Evolutionary conservation across 2,113 vertebrate species (phyloP).

Genomic region (Zosterops japonicus): DNA sequence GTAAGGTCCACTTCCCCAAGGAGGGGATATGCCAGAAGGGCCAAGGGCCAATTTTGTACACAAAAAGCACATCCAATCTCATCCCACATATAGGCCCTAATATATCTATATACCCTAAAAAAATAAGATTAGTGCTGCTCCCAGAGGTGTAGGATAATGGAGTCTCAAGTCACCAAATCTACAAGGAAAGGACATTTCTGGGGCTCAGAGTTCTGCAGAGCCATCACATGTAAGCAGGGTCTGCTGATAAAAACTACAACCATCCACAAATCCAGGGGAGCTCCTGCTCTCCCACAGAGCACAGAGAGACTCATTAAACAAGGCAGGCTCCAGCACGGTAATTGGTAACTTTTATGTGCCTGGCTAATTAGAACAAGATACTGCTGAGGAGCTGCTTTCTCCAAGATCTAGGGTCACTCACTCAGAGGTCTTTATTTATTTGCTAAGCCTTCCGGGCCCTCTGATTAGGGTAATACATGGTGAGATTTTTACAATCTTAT

Average conservation of each 20-base stretch:
- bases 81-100: not conserved
- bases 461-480: slow-evolving; percentile 63
- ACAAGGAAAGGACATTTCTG: not conserved
- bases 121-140: not conserved
- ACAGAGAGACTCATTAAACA: slow-evolving; percentile 45
- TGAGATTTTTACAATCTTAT: slow-evolving; percentile 69
- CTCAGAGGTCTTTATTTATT: slow-evolving; percentile 63
- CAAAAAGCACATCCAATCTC: not conserved
- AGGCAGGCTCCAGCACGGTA: slow-evolving; percentile 21
- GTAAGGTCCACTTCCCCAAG: not conserved
- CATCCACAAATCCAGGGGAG: not conserved
- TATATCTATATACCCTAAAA: not conserved
- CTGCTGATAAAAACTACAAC: slow-evolving; percentile 21
- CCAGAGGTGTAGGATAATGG: not conserved
- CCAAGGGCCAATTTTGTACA: not conserved
- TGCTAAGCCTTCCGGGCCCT: slow-evolving; percentile 61
- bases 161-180: not conserved
- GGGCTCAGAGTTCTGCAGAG: not conserved
- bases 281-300: slow-evolving; percentile 23
- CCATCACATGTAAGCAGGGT: not conserved
- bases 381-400: slow-evolving; percentile 59
- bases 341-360: slow-evolving; percentile 56
- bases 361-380: slow-evolving; percentile 59
- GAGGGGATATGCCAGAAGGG: not conserved
- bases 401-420: slow-evolving; percentile 45